phyloP scores from a whole-genome alignment of 2,113 vertebrate species.

The Sprattus sprattus region DNA sequence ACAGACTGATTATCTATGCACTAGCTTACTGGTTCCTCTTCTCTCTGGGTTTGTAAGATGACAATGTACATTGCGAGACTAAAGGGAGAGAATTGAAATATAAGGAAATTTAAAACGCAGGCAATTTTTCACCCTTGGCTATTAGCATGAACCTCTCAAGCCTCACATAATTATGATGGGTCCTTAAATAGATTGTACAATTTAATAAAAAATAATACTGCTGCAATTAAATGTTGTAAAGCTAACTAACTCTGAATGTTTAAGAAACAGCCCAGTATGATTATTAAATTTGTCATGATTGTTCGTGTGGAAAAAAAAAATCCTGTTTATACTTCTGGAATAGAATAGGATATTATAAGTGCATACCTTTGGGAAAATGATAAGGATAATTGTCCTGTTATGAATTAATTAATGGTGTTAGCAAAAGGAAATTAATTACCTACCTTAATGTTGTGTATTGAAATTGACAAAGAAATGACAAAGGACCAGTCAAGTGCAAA shows the following conservation, averaged over 20 bases:
- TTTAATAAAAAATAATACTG: conserved; percentile 74
- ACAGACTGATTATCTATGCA: not conserved
- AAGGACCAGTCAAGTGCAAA: conserved; percentile 64
- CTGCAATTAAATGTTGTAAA: conserved; percentile 70
- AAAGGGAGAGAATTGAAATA: not conserved
- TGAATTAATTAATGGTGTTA: conserved; percentile 76
- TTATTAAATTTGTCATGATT: conserved; percentile 71
- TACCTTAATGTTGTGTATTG: conserved; percentile 71
- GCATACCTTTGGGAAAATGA: conserved; percentile 69
- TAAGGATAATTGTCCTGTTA: conserved; percentile 70
- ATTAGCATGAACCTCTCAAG: conserved; percentile 54
- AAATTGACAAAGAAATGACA: conserved; percentile 66
- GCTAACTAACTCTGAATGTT: conserved; percentile 73
- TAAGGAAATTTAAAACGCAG: not conserved
- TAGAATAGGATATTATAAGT: conserved; percentile 69
- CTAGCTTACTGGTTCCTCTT: not conserved
- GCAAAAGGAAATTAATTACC: conserved; percentile 74
- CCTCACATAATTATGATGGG: conserved; percentile 57
- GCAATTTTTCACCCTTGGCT: not conserved
- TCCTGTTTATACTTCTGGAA: conserved; percentile 66
- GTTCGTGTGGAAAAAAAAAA: conserved; percentile 61
- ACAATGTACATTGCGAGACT: not conserved
- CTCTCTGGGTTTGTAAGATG: not conserved
- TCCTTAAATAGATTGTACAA: conserved; percentile 67
- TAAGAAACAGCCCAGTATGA: conserved; percentile 61